These are phyloP conservation scores for Oplegnathus fasciatus DNA, from an alignment of 2,113 vertebrate genomes.

Conservation along the genomic window DNA sequence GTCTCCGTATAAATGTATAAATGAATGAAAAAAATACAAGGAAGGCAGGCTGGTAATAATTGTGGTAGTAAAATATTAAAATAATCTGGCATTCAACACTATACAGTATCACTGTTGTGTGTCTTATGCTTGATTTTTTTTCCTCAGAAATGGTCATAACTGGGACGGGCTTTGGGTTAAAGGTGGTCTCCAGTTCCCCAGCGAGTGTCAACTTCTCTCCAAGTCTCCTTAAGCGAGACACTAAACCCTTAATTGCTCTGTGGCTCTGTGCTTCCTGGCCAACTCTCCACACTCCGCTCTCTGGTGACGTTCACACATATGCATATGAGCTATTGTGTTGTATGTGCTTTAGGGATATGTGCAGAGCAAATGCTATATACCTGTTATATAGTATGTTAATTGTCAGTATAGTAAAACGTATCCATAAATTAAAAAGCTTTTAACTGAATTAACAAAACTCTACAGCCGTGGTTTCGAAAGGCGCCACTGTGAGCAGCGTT, in stretches of 20 bases:
- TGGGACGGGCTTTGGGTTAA: slow-evolving; percentile 50
- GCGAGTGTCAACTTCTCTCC: slow-evolving; percentile 44
- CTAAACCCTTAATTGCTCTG: slow-evolving; percentile 65
- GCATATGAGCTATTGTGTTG: slow-evolving; percentile 8
- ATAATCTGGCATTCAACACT: background rate
- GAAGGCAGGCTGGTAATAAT: background rate
- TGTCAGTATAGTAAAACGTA: background rate
- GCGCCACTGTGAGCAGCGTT: background rate
- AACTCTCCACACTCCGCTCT: slow-evolving; percentile 11
- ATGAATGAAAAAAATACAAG: background rate
- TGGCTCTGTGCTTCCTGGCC: slow-evolving; percentile 26
- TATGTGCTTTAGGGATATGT: background rate
- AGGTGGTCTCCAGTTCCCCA: slow-evolving; percentile 49
- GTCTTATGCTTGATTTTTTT: background rate
- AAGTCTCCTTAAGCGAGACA: slow-evolving; percentile 50
- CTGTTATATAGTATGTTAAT: background rate
- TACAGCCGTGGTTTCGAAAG: slow-evolving; percentile 3
- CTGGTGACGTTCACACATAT: slow-evolving; percentile 43
- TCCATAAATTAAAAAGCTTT: background rate
- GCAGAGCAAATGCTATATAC: background rate
- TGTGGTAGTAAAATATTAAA: background rate
- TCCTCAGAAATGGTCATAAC: slow-evolving; percentile 25
- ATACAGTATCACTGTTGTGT: background rate
- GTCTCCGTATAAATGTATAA: too few relatives aligned
- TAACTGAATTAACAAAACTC: background rate